Base-by-base conservation (phyloP, 2,113 vertebrate genomes). In the Gracilinanus agilis region DNA sequence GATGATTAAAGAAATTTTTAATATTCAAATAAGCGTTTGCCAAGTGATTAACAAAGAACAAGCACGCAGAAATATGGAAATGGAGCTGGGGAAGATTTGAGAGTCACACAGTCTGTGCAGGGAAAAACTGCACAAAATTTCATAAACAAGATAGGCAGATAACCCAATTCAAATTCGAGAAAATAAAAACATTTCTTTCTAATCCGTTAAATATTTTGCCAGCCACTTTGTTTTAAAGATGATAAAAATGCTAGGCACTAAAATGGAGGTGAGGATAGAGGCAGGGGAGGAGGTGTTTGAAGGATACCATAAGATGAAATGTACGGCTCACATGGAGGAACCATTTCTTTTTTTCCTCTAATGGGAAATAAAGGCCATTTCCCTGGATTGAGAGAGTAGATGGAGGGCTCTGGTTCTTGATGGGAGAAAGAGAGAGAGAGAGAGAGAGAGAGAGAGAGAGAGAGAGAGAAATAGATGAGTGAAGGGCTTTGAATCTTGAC, bases 1-100 rank as follows among this genome's bases (percentile, higher is more conserved):
- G 99, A 99, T 99, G 99, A 99, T 99, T 99, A 99, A 99, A 99
- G 99, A 99, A 99, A 99, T 99, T 99, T 99, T 99, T 99, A 99
- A 99, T 99, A 99, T 99, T 99, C 99, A 99, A 99, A 99, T 99
- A 99, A 99, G 99, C 99, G 99, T 99, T 99, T 99, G 99, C 99
- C 99, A 99, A 99, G 99, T 99, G 99, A 99, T 99, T 99, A 99
- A 99, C 99, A 99, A 98, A 99, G 99, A 99, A 99, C 99, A 99
- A 99, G 98, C 98, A 99, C 99, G 99, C 99, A 98, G 99, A 99
- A 99, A 99, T 98, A 99, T 99, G 99, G 99, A 99, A 99, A 99
- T 99, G 98, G 98, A 98, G 98, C 98, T 98, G 99, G 98, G 98
- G 98, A 99, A 98, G 98, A 99, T 98, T 99, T 98, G 98, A 98